Conservation (phyloP, 2,888 invertebrate species). For the Andricus quercusramuli region DNA sequence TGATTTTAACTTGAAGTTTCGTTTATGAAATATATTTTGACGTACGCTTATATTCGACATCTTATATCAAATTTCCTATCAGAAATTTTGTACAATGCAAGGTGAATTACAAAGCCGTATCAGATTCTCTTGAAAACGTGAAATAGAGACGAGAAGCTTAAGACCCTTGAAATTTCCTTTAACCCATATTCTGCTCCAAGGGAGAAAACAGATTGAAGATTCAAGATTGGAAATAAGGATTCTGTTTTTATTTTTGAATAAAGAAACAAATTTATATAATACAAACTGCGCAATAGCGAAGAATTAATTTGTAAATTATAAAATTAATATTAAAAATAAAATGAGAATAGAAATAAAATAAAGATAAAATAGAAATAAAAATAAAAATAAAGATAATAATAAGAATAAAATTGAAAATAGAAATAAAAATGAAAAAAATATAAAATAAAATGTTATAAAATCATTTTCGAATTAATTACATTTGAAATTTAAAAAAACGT, state of each 20-base stretch:
- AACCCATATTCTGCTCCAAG: background rate
- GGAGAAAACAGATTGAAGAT: background rate
- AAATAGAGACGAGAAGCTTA: constrained; percentile 5
- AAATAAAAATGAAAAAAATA: too few relatives aligned
- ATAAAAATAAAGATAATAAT: too few relatives aligned
- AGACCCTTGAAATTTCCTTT: constrained; percentile 35
- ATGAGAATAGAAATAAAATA: too few relatives aligned
- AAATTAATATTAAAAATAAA: too few relatives aligned
- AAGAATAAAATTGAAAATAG: too few relatives aligned
- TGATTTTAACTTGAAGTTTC: background rate
- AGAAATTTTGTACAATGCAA: constrained; percentile 15
- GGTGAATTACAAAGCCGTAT: constrained; percentile 16
- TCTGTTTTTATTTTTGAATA: background rate
- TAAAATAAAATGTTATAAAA: too few relatives aligned
- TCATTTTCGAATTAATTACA: too few relatives aligned
- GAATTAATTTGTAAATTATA: background rate
- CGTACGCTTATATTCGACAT: background rate
- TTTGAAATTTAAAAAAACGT: too few relatives aligned
- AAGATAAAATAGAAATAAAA: too few relatives aligned
- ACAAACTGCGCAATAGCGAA: background rate
- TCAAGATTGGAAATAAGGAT: background rate
- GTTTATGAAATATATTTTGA: background rate
- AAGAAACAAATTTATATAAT: background rate
- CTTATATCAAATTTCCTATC: background rate
- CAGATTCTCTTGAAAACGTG: constrained; percentile 14